phyloP scores from a whole-genome alignment of 2,888 invertebrate species.

The Prosopocoilus inquinatus region DNA sequence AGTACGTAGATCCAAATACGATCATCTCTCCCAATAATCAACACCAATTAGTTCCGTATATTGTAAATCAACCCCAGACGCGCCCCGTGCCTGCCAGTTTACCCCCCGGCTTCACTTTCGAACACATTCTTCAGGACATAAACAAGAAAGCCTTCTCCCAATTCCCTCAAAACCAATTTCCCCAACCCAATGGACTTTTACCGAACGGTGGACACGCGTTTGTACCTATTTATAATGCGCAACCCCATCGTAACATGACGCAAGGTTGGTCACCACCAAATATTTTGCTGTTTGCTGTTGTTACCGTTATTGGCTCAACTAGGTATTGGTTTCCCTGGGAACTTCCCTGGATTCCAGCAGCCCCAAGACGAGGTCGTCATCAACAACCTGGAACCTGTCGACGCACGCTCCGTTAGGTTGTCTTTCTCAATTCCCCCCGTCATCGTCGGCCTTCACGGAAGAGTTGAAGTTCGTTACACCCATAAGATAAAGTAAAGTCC shows the following conservation, averaged over 20 bases:
- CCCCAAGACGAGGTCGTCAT: constrained; percentile 55
- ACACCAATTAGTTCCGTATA: constrained; percentile 29
- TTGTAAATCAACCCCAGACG: constrained; percentile 33
- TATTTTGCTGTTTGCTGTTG: neutral
- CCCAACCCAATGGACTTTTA: constrained; percentile 27
- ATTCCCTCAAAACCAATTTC: constrained; percentile 17
- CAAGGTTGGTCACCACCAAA: constrained; percentile 33
- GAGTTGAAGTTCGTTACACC: constrained; percentile 77
- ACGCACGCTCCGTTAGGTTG: constrained; percentile 76
- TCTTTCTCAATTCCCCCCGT: constrained; percentile 80
- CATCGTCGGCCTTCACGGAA: constrained; percentile 81
- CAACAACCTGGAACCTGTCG: constrained; percentile 67
- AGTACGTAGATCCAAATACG: constrained; percentile 26
- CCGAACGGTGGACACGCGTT: constrained; percentile 33
- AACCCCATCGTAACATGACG: constrained; percentile 37
- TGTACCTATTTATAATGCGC: constrained; percentile 34
- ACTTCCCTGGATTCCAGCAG: constrained; percentile 45
- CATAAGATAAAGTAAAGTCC: neutral
- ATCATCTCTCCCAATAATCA: constrained; percentile 21
- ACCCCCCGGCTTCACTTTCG: constrained; percentile 40
- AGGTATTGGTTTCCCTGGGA: constrained; percentile 22
- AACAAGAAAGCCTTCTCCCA: constrained; percentile 36
- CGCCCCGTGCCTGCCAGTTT: constrained; percentile 26
- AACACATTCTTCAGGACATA: constrained; percentile 46
- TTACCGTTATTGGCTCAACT: neutral